Evolutionary conservation across 2,113 vertebrate genomes (phyloP).

Genomic region (Zootoca vivipara): DNA sequence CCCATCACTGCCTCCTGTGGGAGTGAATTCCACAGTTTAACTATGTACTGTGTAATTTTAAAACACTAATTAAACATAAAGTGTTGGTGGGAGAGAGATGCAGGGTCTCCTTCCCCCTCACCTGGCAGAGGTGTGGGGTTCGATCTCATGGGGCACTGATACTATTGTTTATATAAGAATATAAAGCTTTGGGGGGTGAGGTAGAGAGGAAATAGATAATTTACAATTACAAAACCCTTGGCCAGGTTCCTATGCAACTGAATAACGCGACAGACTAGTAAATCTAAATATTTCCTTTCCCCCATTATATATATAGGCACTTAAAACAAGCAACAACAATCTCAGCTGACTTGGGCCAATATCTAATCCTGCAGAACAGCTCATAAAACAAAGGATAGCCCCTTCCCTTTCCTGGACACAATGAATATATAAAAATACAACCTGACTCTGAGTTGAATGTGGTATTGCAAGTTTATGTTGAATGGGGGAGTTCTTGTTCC

Average conservation of each 20-base stretch:
- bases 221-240: neutral
- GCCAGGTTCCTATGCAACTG: neutral
- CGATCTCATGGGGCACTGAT: no score
- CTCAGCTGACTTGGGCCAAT: neutral
- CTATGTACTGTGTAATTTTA: no score
- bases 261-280: neutral
- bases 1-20: no score
- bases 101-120: no score
- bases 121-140: no score
- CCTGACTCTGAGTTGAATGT: neutral
- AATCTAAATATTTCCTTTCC: slow-evolving; percentile 1
- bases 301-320: neutral
- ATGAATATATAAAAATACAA: neutral
- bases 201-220: neutral
- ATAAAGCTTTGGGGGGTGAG: no score
- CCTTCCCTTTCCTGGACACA: neutral
- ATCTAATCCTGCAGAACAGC: neutral
- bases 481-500: no score
- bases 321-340: neutral
- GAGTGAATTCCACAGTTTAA: no score
- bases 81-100: no score
- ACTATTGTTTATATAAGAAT: neutral
- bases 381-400: neutral
- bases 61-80: no score
- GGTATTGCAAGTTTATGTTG: neutral